These are phyloP conservation scores for Agelastica alni DNA, from an alignment of 2,888 invertebrate species.

Conservation along the genomic window DNA sequence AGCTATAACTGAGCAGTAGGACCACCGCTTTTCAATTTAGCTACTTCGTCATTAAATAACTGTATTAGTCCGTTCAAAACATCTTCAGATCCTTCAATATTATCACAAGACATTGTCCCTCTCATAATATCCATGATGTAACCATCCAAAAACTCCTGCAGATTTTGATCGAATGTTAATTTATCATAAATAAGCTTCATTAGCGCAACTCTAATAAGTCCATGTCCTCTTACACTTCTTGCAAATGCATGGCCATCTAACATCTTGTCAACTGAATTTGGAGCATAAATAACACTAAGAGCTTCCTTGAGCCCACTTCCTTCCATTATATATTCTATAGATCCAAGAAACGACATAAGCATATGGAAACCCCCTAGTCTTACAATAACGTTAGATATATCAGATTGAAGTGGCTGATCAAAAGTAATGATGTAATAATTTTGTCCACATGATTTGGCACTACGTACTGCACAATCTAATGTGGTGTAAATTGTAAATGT, in stretches of 20 bases:
- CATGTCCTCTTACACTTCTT: constrained; percentile 38
- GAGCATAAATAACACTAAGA: constrained; percentile 35
- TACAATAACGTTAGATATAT: constrained; percentile 45
- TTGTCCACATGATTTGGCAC: not conserved
- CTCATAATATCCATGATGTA: not conserved
- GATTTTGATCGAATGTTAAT: constrained; percentile 8
- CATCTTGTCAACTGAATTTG: constrained; percentile 44
- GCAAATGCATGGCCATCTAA: constrained; percentile 44
- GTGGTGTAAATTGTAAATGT: constrained; percentile 36
- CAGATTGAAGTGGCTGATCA: constrained; percentile 23
- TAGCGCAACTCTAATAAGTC: no score
- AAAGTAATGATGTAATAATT: not conserved
- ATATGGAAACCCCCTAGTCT: constrained; percentile 44
- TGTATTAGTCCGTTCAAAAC: not conserved
- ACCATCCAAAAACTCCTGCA: no score
- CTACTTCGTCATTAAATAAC: not conserved
- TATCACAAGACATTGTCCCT: constrained; percentile 1
- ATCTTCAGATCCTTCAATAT: constrained; percentile 6
- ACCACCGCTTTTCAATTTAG: not conserved
- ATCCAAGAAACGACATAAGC: constrained; percentile 50
- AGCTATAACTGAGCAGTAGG: constrained; percentile 19
- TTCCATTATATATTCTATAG: constrained; percentile 51
- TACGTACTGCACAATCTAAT: not conserved
- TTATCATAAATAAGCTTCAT: constrained; percentile 6
- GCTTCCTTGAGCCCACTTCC: constrained; percentile 51